Base-by-base conservation (phyloP, 2,888 invertebrate species). In the Pseudococcus longispinus region DNA sequence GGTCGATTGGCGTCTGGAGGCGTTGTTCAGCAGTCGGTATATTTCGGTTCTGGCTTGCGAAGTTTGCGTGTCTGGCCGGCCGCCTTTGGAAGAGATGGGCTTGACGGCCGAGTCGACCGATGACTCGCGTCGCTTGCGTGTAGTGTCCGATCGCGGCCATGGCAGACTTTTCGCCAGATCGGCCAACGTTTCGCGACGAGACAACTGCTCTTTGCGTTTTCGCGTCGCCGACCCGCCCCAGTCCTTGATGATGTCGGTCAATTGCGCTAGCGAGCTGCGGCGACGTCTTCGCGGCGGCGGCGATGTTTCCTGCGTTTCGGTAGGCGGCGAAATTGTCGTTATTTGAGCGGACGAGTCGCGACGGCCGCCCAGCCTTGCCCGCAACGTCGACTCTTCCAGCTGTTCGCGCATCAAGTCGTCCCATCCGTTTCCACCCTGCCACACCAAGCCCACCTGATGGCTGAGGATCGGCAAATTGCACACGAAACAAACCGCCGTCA, bases 381-480 rank as follows among this genome's bases (percentile, higher is more conserved):
- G 93, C 89, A 97, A 92, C 37, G 96, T 97, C 80, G 95, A 94
- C 91, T 96, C 96, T 91, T 97, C 96, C 90, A 94, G 93, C 91
- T 96, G 96, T 89, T 96, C 96, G 89, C 97, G 93, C 88, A 96
- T 94, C 89, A 97, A 93, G 91, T 97, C 97, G 94, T 97, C 97
- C 96, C 97, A 97, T 89, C 97, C 97, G 91, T 97, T 97, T 91
- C 96, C 96, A 85, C 97, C 97, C 90, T 96, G 96, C 97, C 97
- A 97, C 91, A 96, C 95, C 91, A 97, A 92, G 83, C 96, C 97
- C 90, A 97, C 96, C 93, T 97, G 97, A 92, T 97, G 97, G 89
- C 96, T 96, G 91, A 97, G 93, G 91, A 97, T 97, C 90, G 97
- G 97, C 90, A 97, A 93, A 92, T 97, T 97, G 95, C 97, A 97